A percentile compares a stretch with the other conserved stretches of the same genome.
These are phyloP conservation scores for Whitmania pigra DNA, from an alignment of 1,140 invertebrate genomes.

Conservation along the genomic window DNA sequence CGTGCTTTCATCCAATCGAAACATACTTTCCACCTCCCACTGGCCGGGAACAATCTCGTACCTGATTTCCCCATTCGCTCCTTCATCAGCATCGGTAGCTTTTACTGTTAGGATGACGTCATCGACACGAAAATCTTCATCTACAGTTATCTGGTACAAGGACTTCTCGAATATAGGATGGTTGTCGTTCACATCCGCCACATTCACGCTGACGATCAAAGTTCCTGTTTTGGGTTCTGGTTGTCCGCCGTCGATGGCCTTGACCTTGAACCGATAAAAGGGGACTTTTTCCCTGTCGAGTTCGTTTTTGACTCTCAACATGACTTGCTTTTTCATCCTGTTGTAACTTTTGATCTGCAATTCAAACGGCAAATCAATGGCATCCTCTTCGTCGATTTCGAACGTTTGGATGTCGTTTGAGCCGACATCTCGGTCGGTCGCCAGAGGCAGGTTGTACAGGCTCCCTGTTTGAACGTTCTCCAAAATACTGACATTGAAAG, in stretches of 20 bases:
- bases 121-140: constrained; percentile 16
- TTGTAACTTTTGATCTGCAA: too few relatives aligned
- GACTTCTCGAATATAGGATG: constrained; percentile 41
- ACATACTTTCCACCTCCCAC: constrained; percentile 25
- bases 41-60: constrained; percentile 41
- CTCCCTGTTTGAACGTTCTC: constrained; percentile 59
- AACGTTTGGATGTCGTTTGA: constrained; percentile 81
- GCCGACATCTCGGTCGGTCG: constrained; percentile 74
- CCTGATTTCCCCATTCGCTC: constrained; percentile 49
- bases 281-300: constrained; percentile 68
- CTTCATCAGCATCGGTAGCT: background rate
- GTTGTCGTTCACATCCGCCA: constrained; percentile 72
- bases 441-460: constrained; percentile 46
- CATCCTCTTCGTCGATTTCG: constrained; percentile 20
- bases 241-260: constrained; percentile 75
- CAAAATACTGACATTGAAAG: constrained; percentile 71
- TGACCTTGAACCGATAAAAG: constrained; percentile 62
- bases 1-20: constrained; percentile 28
- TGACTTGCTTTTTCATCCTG: background rate
- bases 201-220: constrained; percentile 60
- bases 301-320: constrained; percentile 30
- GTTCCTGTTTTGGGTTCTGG: constrained; percentile 68
- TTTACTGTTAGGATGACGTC: constrained; percentile 55
- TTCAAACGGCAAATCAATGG: too few relatives aligned
- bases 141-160: constrained; percentile 19